phyloP scores from a whole-genome alignment of 2,888 invertebrate species.

The Sphaerophoria taeniata region DNA sequence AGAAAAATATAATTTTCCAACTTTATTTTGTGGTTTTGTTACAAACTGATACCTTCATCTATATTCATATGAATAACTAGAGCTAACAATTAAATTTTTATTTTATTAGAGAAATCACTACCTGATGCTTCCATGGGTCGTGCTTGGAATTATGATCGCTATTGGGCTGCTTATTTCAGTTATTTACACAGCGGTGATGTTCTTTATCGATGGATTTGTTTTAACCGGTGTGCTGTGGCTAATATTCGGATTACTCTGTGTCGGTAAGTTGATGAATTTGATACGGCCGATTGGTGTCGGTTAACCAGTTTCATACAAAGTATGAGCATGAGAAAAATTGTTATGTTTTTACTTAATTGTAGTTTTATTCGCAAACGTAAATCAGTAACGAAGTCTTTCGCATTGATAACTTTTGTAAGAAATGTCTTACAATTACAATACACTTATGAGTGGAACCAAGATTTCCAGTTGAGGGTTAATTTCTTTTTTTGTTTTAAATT shows the following conservation, averaged over 20 bases:
- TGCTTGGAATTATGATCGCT: conserved; percentile 90
- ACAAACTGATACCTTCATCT: neutral
- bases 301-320: conserved; percentile 3
- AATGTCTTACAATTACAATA: too few species aligned
- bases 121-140: conserved; percentile 93
- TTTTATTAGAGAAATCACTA: conserved; percentile 89
- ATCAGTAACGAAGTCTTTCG: too few species aligned
- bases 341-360: neutral
- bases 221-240: conserved; percentile 86
- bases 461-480: too few species aligned
- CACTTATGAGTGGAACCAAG: too few species aligned
- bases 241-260: conserved; percentile 85
- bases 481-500: too few species aligned
- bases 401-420: too few species aligned
- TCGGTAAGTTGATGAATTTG: conserved; percentile 84
- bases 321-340: conserved; percentile 44
- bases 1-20: too few species aligned
- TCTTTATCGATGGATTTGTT: conserved; percentile 86
- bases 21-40: conserved; percentile 14
- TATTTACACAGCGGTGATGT: conserved; percentile 90
- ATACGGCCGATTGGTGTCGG: conserved; percentile 33
- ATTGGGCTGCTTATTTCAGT: conserved; percentile 91
- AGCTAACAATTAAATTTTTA: conserved; percentile 34
- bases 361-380: too few species aligned
- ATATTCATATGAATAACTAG: neutral